Evolutionary conservation across 2,113 vertebrate genomes (phyloP), one percentile per base, ranked within the genome.

Genomic region (Nymphicus hollandicus): DNA sequence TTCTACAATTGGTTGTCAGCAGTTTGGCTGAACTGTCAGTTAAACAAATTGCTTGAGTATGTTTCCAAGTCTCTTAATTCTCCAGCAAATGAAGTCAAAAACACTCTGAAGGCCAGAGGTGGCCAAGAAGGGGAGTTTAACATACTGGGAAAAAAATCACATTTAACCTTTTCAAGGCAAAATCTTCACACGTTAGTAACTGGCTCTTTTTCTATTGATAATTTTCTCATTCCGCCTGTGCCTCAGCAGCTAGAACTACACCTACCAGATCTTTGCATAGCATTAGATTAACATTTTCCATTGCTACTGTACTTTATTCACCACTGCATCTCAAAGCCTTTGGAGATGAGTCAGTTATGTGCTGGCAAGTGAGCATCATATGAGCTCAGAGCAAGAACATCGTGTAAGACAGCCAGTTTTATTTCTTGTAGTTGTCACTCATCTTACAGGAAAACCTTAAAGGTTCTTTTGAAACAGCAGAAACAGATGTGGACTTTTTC

Each of bases 321-420:
- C 14, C 23, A n/a, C 46, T 74, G 33, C 33, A 58, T 92, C 55
- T 91, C 46, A 70, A 63, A 88, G 24, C 9, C 27, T 84, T 81
- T 89, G 65, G 43, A 28, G 91, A 81, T 91, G 83, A 92, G 72
- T 95, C 91, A 93, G 43, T 91, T 81, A 44, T 64, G 46, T 68
- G 43, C 77, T 89, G 72, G 55, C 60, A 89, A 91, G 37, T 47
- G 72, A 95, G 60, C 41, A 81, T 74, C 35, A 35, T 68, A 91
- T 74, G 56, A 95, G 77, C 65, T 91, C 83, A 89, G 71, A 95
- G 39, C 23, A 92, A 66, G 76, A 95, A 86, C 65, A 78, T 63
- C 0, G 2, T 78, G 39, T 86, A 81, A 88, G 50, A 58, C 37
- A 92, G 25, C 3, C 10, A 43, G 53, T 70, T 91, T 81, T 86